Percentiles rank a stretch among this genome's conserved stretches.
phyloP scores from a whole-genome alignment of 1,140 invertebrate genomes.

The Chymomyza costata region DNA sequence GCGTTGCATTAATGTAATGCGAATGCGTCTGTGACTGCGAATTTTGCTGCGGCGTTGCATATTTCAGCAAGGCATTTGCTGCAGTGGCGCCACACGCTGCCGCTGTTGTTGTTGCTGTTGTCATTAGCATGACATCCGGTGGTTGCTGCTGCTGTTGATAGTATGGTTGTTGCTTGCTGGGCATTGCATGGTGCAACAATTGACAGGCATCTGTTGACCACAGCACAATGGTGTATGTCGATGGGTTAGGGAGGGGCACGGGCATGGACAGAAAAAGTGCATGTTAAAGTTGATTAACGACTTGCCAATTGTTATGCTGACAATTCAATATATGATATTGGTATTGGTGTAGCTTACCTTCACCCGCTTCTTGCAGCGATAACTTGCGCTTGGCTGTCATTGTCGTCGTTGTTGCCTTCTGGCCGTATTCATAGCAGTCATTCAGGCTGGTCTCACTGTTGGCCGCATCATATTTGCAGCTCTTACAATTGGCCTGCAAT shows the following conservation, averaged over 20 bases:
- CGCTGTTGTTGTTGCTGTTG: slow-evolving; percentile 51
- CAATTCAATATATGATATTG: slow-evolving; percentile 39
- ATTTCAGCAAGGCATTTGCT: slow-evolving; percentile 60
- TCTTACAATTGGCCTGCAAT: slow-evolving; percentile 54
- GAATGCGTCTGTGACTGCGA: slow-evolving; percentile 23
- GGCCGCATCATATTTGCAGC: slow-evolving; percentile 67
- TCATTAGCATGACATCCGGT: slow-evolving; percentile 73
- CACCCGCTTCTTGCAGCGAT: slow-evolving; percentile 40
- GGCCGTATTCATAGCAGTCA: slow-evolving; percentile 57
- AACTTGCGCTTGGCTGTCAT: slow-evolving; percentile 29
- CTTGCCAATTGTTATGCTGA: slow-evolving; percentile 55
- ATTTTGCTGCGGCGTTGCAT: slow-evolving; percentile 53
- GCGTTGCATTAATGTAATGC: slow-evolving; percentile 29
- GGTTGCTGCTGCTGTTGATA: slow-evolving; percentile 42
- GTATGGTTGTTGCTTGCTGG: slow-evolving; percentile 43
- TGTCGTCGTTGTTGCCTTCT: slow-evolving; percentile 8
- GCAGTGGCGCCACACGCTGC: slow-evolving; percentile 6
- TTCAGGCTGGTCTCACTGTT: slow-evolving; percentile 57
- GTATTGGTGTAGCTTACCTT: slow-evolving; percentile 42
- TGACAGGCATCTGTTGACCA: slow-evolving; percentile 70
- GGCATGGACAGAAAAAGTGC: slow-evolving; percentile 25
- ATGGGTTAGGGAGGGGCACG: neutral
- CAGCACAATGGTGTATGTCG: slow-evolving; percentile 29
- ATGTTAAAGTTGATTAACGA: slow-evolving; percentile 58
- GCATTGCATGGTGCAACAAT: slow-evolving; percentile 55